Base-by-base conservation (phyloP, 1,140 invertebrate genomes). In the Melanaphis sacchari region DNA sequence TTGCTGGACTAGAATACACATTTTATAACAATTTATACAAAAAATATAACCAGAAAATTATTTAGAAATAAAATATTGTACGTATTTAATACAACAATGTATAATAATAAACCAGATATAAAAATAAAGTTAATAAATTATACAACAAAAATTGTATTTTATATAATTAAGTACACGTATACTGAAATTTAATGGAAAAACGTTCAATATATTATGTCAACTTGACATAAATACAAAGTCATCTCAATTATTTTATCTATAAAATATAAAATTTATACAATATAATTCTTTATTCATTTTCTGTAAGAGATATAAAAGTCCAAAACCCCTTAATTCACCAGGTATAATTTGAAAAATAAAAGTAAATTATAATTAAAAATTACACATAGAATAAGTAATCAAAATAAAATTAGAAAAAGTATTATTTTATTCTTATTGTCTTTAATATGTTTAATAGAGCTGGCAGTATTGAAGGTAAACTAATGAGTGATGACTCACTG, bases 21-120 rank as follows among this genome's bases (percentile, higher is more conserved):
- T 66, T 90, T 66, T 5, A 90, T 43, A 90, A 90, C 26, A 41
- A 90, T 66, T 90, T 90, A 90, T 40, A 90, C 15, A 90, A 66
- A 90, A 41, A 40, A 43, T 43, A 26, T 31, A 87, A 87, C 36
- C 81, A 84, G 40, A 38, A 26, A 6, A 26, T 84, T 40, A 41
- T 41, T 31, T 41, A 59, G 21, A 41, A 59, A 40, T 40, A 26
- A 40, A 54, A 90, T 41, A 18, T n/a, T 40, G 38, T 90, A 15
- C 22, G 1, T 40, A 38, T 49, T 49, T 22, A 46, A n/a, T 36
- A 87, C 15, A 87, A 43, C n/a, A 43, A 41, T 85, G 31, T 26
- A 85, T 85, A 84, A 85, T 85, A 41, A 85, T 18, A 43, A 31
- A 31, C 82, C 38, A 40, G 22, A 41, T 84, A 84, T 11, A 84